Conservation (phyloP, 2,113 vertebrate species). For the Riparia riparia region DNA sequence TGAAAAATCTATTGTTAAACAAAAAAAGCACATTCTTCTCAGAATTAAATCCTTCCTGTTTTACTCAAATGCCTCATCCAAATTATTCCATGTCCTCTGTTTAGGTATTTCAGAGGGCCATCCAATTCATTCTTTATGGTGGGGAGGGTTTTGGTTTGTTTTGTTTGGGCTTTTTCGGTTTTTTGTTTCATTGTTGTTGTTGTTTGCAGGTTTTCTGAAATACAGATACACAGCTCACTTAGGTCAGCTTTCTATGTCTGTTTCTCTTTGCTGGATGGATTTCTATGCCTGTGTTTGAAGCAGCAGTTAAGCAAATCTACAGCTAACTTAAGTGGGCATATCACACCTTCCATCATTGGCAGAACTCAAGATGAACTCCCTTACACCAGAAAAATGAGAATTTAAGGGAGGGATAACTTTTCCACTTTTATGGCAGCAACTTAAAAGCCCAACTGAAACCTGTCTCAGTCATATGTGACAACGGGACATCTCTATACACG, state of each 20-base stretch:
- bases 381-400: not conserved
- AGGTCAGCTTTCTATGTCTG: not conserved
- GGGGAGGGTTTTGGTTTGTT: too few species aligned
- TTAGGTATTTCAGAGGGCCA: not conserved
- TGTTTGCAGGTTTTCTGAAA: not conserved
- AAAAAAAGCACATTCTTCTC: not conserved
- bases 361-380: fast-evolving
- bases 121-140: not conserved
- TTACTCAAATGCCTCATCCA: not conserved
- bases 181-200: not conserved
- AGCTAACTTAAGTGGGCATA: not conserved
- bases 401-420: not conserved
- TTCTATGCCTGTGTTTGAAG: not conserved
- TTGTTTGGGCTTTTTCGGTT: not conserved
- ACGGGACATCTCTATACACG: fast-evolving
- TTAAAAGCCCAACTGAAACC: not conserved
- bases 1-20: not conserved
- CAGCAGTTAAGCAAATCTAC: not conserved
- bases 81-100: not conserved
- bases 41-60: not conserved
- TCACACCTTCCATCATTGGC: not conserved
- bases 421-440: not conserved
- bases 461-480: not conserved
- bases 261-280: not conserved
- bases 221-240: not conserved